phyloP scores from a whole-genome alignment of 2,888 invertebrate species.

The Lordiphosa andalusiaca region DNA sequence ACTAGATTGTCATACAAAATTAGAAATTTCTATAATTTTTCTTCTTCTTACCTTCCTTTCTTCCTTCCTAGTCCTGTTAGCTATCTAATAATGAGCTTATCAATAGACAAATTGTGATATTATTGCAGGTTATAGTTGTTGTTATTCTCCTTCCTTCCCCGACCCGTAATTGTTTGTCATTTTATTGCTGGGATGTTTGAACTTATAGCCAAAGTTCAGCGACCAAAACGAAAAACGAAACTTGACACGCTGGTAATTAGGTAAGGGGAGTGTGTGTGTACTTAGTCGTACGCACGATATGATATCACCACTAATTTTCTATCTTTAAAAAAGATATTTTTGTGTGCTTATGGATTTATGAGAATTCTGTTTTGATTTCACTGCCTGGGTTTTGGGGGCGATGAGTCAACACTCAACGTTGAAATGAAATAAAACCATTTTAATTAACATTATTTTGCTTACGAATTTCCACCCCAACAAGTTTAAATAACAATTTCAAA shows the following conservation, averaged over 20 bases:
- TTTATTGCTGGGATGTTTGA: conserved; percentile 43
- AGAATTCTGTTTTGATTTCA: conserved; percentile 27
- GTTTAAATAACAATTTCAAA: conserved; percentile 14
- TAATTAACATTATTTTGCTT: not conserved
- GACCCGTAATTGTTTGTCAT: conserved; percentile 9
- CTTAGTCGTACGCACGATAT: conserved; percentile 12
- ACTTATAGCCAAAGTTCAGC: conserved; percentile 6
- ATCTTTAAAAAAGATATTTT: conserved; percentile 22
- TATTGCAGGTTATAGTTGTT: conserved; percentile 13
- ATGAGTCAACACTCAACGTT: conserved; percentile 1
- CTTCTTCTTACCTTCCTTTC: not conserved
- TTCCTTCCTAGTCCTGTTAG: too few species aligned
- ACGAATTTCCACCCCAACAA: not conserved
- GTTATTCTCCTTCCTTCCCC: too few species aligned
- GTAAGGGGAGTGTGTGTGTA: too few species aligned
- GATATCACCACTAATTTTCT: conserved; percentile 57
- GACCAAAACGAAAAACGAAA: conserved; percentile 9
- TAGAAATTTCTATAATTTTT: conserved; percentile 19
- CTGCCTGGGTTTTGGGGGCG: too few species aligned
- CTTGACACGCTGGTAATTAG: not conserved
- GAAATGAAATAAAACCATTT: too few species aligned
- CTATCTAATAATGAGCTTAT: too few species aligned
- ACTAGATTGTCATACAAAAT: too few species aligned
- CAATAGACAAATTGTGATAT: not conserved
- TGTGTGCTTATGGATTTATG: conserved; percentile 21